Evolutionary conservation across 2,888 invertebrate genomes (phyloP), one percentile per base, ranked within the genome.

Genomic region (Agonopterix arenella): DNA sequence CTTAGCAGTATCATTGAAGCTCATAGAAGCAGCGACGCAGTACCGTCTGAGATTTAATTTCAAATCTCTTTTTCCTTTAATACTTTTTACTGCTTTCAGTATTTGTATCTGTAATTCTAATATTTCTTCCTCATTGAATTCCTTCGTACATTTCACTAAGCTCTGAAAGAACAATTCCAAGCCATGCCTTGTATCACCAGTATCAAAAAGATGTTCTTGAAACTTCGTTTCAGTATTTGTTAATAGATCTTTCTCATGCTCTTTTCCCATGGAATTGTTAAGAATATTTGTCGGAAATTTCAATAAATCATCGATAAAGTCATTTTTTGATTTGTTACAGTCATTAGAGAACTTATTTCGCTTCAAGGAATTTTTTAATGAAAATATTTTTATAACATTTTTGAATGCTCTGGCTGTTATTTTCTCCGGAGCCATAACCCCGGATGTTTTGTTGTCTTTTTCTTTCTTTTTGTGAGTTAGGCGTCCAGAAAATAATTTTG

Each of bases 81-180:
- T 47, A 13, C 16, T 50, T 40, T 50, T 50, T 11, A 50, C 36
- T 9, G 28, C 11, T 50, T 46, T 50, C 11, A 50, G 16, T 16
- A 47, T 47, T 44, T 50, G 50, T 4, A 50, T 50, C 44, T 50
- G 46, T 5, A 50, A 13, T 8, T 46, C 47, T 11, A 50, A 36
- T 38, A 46, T 44, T 44, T 50, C 50, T 46, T 47, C 50, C 9
- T 50, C 50, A 11, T 36, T 40, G 16, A 50, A 50, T 38, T 50
- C 47, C 10, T 18, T 10, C 11, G 40, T 47, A 3, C n/a, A 28
- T 38, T 40, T 44, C 7, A 50, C 2, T 1, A 50, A 8, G 11
- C 50, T 50, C 4, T 47, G 16, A 13, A 47, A 43, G 13, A 47
- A 47, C 10, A 43, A 13, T 38, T 46, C 46, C 7, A 46, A 40